Conservation (phyloP, 2,888 invertebrate genomes). For the Amphimallon solstitiale region DNA sequence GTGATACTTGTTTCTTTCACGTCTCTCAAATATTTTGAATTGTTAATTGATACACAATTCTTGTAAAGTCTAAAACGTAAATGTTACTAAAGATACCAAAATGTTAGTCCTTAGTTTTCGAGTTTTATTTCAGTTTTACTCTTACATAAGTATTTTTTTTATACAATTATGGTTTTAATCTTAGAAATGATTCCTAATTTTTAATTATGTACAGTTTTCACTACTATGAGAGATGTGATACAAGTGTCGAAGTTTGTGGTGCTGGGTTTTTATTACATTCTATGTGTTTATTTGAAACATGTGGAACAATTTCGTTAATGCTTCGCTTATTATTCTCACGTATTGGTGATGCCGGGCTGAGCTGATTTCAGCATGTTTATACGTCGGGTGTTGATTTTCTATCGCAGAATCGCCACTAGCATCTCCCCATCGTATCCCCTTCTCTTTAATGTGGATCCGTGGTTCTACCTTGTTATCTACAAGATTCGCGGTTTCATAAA, state of each 20-base stretch:
- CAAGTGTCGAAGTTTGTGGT: conserved; percentile 30
- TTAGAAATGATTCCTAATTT: background rate
- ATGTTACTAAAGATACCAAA: conserved; percentile 6
- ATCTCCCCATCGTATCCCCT: conserved; percentile 43
- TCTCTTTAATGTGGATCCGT: conserved; percentile 37
- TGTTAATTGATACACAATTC: conserved; percentile 8
- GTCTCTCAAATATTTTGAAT: conserved; percentile 23
- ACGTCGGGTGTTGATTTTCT: conserved; percentile 29
- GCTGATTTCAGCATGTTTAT: conserved; percentile 5
- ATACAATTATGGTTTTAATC: too few species aligned
- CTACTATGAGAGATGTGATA: conserved; percentile 34
- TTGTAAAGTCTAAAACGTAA: conserved; percentile 5
- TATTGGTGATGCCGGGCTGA: conserved; percentile 19
- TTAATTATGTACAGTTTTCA: background rate
- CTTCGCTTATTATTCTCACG: conserved; percentile 39
- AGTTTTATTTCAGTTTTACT: too few species aligned
- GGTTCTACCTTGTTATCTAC: conserved; percentile 33
- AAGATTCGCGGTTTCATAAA: conserved; percentile 42
- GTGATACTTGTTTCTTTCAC: conserved; percentile 46
- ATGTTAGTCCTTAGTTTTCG: background rate
- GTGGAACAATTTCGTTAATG: conserved; percentile 26
- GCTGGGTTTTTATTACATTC: conserved; percentile 31
- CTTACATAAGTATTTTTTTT: too few species aligned
- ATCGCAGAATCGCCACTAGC: conserved; percentile 42
- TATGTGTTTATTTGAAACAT: conserved; percentile 2